Base-by-base conservation (phyloP, 2,113 vertebrate genomes). In the Clinocottus analis region DNA sequence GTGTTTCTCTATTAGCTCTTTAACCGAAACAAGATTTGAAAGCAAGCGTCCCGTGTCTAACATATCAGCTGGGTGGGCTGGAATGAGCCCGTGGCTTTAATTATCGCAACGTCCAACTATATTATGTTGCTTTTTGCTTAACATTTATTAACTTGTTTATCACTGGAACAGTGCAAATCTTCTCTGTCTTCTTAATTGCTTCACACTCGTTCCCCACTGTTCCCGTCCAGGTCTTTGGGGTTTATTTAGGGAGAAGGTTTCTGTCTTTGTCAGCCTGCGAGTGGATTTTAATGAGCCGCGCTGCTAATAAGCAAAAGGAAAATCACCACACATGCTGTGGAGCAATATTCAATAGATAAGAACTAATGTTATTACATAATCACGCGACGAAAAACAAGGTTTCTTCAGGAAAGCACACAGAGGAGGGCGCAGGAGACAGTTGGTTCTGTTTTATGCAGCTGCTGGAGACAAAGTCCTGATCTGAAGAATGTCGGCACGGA, bases 221-320 rank as follows among this genome's bases (percentile, higher is more conserved):
- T 60, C 51, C 63, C 56, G 61, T 79, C 16, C 75, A 31, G 73
- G 78, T 84, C 82, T 82, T 39, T 51, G 25, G 55, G 73, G 49
- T 82, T 76, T 79, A 55, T 83, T 68, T 41, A 56, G 68, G 62
- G 37, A 75, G 51, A 66, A 53, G n/a, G 64, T 41, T 45, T 84
- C 74, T 56, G 69, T 87, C 74, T 79, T 23, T 79, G 72, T 80
- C 23, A 1, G 72, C 70, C 69, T 75, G 59, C 8, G 11, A 72
- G 84, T 37, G 61, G 39, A 55, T 72, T 87, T 83, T 87, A 91
- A 91, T 85, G 89, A 87, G 79, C 45, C 3, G 1, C 10, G 12
- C 16, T n/a, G 70, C 69, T 87, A 86, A 83, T 55, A 69, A 81
- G 76, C 27, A 59, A 59, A 72, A 71, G 51, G 43, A 63, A 72